phyloP scores from a whole-genome alignment of 2,113 vertebrate species.

The Nycticorax nycticorax region DNA sequence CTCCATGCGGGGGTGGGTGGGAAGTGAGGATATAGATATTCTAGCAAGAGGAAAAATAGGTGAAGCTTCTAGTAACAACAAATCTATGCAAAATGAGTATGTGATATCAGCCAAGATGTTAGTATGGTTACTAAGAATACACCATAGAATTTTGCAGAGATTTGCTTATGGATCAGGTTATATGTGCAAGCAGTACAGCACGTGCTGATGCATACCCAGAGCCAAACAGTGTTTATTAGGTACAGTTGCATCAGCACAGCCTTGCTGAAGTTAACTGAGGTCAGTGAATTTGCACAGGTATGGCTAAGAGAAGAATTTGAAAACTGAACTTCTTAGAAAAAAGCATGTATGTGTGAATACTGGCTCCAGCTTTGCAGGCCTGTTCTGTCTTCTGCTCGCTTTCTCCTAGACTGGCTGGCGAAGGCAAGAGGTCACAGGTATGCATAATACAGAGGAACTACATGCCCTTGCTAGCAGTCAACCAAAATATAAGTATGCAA shows the following conservation, averaged over 20 bases:
- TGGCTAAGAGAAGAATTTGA: not conserved
- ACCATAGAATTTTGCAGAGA: not conserved
- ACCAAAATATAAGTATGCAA: not conserved
- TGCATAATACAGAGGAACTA: not conserved
- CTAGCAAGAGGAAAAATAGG: not conserved
- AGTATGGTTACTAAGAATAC: not conserved
- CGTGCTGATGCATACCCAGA: not conserved
- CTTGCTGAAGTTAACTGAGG: not conserved
- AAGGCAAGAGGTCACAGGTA: not conserved
- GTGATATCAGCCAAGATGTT: not conserved
- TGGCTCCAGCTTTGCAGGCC: not conserved
- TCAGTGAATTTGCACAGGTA: not conserved
- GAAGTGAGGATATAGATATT: not conserved
- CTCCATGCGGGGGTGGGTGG: not conserved
- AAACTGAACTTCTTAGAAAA: not conserved
- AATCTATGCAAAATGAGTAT: not conserved
- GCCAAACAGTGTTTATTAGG: not conserved
- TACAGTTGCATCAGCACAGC: not conserved
- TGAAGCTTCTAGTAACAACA: not conserved
- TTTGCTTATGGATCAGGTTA: not conserved
- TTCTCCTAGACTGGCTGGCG: not conserved
- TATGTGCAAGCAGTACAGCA: not conserved
- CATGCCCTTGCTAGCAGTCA: not conserved
- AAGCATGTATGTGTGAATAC: not conserved
- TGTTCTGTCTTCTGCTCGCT: not conserved